Base-by-base conservation (phyloP, 92 coral and sea anemone genomes). In the Heteractis magnifica region DNA sequence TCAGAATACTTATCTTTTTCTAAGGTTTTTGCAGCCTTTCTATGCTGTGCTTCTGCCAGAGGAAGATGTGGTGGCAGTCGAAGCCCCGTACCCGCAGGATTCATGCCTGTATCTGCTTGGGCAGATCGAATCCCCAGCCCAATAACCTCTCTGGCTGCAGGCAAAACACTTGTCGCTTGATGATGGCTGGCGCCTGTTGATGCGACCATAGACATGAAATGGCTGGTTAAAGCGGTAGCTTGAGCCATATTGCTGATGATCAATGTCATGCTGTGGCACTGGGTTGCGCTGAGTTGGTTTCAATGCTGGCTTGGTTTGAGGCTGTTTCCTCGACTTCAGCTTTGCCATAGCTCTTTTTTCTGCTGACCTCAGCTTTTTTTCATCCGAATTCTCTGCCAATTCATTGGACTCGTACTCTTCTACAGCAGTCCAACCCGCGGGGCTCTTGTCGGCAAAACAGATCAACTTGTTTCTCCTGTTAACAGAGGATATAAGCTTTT, bases 341-440 rank as follows among this genome's bases (percentile, higher is more conserved):
- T 82, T 83, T n/a, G 59, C 75, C 52, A 86, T 18, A 58, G 86
- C 80, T 34, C 89, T 44, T 64, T 74, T 86, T 52, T 86, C 86
- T n/a, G 65, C 85, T 14, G 89, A 68, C 18, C 85, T 78, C 10
- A 86, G 85, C 75, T 86, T n/a, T n/a, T n/a, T n/a, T n/a, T 81
- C 89, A 41, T 82, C 83, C 12, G 87, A 82, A 62, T 82, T 56
- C 18, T 82, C 78, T 19, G 90, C 90, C 11, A 81, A 52, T 18
- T 87, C 86, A 55, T 87, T 78, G n/a, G 90, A 87, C 70, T 87
- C 86, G 64, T 72, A 86, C 71, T 81, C 86, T 23, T 77, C 87
- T 20, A 81, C 86, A 23, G 87, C 86, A 52, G 81, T 74, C 89
- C 89, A 86, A 52, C 86, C 76, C 52, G 86, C 85, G 62, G 89